Conservation (phyloP, 1,140 invertebrate genomes). For the Adelges cooleyi region DNA sequence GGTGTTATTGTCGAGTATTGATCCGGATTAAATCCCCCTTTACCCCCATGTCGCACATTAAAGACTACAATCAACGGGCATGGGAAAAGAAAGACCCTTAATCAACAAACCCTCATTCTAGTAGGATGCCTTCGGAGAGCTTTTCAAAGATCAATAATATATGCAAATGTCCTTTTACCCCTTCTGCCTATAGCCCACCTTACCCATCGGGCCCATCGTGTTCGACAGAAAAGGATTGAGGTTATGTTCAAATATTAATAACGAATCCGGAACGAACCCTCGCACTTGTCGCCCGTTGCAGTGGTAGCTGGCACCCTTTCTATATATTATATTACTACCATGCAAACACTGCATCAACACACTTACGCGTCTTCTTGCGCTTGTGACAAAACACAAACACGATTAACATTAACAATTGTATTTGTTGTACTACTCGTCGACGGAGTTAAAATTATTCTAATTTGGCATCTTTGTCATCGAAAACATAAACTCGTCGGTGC, state of each 20-base stretch:
- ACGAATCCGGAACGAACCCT: neutral
- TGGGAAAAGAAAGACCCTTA: conserved; percentile 26
- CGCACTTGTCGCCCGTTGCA: neutral
- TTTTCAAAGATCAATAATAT: conserved; percentile 29
- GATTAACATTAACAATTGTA: too few species aligned
- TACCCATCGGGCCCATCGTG: neutral
- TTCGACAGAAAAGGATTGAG: conserved; percentile 27
- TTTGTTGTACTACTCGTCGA: too few species aligned
- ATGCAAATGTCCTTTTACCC: conserved; percentile 26
- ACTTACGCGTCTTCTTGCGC: too few species aligned
- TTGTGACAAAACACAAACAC: too few species aligned
- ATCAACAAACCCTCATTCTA: conserved; percentile 28
- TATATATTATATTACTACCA: too few species aligned
- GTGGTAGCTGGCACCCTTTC: too few species aligned
- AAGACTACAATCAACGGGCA: conserved; percentile 22
- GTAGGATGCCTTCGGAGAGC: conserved; percentile 27
- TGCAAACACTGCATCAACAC: too few species aligned
- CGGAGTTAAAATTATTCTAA: too few species aligned
- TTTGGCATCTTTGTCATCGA: too few species aligned
- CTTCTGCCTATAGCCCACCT: neutral
- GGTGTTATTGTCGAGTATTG: conserved; percentile 24
- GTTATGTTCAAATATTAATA: conserved; percentile 29
- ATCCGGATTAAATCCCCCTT: conserved; percentile 25
- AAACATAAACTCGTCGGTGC: too few species aligned
- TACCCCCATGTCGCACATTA: conserved; percentile 22